A percentile compares a stretch with the other conserved stretches of the same genome.
Conservation (phyloP, 2,888 invertebrate genomes). For the Gibbula magus region DNA sequence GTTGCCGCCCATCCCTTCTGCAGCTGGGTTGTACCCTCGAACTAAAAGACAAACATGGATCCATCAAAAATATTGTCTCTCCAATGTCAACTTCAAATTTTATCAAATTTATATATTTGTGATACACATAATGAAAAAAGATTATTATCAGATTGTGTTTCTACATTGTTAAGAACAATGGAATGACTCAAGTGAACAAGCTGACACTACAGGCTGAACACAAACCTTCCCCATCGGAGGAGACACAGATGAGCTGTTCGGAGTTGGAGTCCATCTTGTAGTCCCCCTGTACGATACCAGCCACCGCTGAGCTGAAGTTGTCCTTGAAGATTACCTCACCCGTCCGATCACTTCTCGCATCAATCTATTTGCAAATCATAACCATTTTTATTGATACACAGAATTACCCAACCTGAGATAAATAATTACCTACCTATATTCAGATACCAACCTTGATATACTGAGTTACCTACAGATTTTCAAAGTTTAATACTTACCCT, state of each 20-base stretch:
- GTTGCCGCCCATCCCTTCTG: slow-evolving; percentile 69
- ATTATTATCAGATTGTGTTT: no score
- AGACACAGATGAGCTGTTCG: slow-evolving; percentile 87
- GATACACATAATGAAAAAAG: no score
- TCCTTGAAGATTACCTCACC: slow-evolving; percentile 90
- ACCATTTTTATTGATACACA: slow-evolving; percentile 37
- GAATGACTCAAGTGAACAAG: no score
- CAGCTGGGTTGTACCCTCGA: slow-evolving; percentile 76
- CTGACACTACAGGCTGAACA: no score
- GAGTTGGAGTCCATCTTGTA: slow-evolving; percentile 85
- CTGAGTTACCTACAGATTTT: background rate
- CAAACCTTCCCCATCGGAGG: slow-evolving; percentile 88
- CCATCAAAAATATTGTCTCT: no score
- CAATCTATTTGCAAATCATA: no score
- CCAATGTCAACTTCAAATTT: no score
- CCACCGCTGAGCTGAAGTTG: slow-evolving; percentile 82
- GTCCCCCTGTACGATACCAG: slow-evolving; percentile 88
- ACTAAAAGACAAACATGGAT: slow-evolving; percentile 59
- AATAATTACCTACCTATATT: background rate
- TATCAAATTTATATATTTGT: no score
- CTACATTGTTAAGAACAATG: no score
- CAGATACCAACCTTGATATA: background rate
- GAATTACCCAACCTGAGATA: background rate
- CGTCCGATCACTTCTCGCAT: slow-evolving; percentile 82
- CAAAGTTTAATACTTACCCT: background rate